Percentiles rank a stretch among this genome's conserved stretches.
Evolutionary conservation across 2,797 vertebrate species (phyloP).

Genomic region (Coregonus suidteri): DNA sequence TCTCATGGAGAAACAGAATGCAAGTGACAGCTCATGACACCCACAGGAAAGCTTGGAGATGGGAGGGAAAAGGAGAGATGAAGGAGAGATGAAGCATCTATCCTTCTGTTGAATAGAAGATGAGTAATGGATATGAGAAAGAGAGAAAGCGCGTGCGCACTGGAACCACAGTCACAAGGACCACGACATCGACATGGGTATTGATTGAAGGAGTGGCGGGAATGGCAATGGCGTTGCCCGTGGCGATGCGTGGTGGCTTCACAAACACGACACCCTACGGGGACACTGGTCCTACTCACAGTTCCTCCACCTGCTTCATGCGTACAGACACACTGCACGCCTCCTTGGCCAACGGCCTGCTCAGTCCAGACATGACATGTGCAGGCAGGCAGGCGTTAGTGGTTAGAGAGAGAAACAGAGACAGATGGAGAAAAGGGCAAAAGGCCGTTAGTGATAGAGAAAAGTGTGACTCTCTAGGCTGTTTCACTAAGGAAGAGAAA

Average conservation of each 20-base stretch:
- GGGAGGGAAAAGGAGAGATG: constrained; percentile 14
- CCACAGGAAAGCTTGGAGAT: constrained; percentile 37
- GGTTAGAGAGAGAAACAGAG: constrained; percentile 68
- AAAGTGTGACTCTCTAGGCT: neutral
- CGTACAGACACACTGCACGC: constrained; percentile 98
- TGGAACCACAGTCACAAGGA: neutral
- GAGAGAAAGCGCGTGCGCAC: constrained; percentile 4
- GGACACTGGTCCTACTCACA: constrained; percentile 92
- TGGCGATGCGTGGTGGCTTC: constrained; percentile 27
- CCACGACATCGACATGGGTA: neutral
- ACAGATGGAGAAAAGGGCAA: constrained; percentile 26
- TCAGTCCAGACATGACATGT: constrained; percentile 61
- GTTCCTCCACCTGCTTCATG: constrained; percentile 99
- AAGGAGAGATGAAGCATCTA: constrained; percentile 55
- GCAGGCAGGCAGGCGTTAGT: constrained; percentile 84
- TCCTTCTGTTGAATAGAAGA: constrained; percentile 29
- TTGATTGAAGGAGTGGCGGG: neutral
- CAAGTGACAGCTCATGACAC: constrained; percentile 11
- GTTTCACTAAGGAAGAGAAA: constrained; percentile 11
- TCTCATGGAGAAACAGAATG: neutral
- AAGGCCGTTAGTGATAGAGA: constrained; percentile 29
- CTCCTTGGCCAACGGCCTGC: constrained; percentile 96
- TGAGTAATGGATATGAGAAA: constrained; percentile 2
- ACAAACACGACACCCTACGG: constrained; percentile 62
- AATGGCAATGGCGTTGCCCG: constrained; percentile 20